A percentile compares a stretch with the other conserved stretches of the same genome.
Conservation (phyloP, 2,797 vertebrate genomes). For the Knipowitschia caucasica region DNA sequence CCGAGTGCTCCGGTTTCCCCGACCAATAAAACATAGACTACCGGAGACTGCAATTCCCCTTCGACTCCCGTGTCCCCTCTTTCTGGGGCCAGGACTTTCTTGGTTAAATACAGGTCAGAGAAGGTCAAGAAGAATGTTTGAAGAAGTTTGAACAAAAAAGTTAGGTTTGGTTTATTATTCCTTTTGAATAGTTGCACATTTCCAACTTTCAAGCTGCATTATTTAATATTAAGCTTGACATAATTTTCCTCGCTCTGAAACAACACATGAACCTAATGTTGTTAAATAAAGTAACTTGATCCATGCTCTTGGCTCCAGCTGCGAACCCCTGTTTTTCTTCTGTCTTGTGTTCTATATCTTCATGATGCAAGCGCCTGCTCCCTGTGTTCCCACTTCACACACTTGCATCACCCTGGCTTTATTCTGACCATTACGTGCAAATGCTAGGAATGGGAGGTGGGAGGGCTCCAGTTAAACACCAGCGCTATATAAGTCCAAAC, state of each 20-base stretch:
- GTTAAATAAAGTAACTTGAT: constrained; percentile 6
- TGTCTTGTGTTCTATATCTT: constrained; percentile 47
- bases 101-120: too few species aligned
- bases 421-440: constrained; percentile 18
- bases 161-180: too few species aligned
- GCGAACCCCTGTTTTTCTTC: constrained; percentile 21
- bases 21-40: too few species aligned
- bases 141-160: too few species aligned
- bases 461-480: constrained; percentile 26
- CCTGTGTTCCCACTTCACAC: constrained; percentile 32
- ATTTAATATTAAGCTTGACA: too few species aligned
- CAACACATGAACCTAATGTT: background rate
- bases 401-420: constrained; percentile 43
- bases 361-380: constrained; percentile 47
- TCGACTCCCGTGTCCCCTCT: too few species aligned
- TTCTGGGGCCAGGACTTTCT: too few species aligned
- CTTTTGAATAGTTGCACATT: background rate
- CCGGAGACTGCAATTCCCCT: too few species aligned
- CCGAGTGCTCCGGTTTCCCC: too few species aligned
- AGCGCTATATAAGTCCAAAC: constrained; percentile 9
- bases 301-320: constrained; percentile 13
- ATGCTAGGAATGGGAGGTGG: constrained; percentile 8
- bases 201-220: too few species aligned
- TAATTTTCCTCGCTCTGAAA: background rate
- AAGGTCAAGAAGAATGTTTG: too few species aligned